These are phyloP conservation scores for Morpho deidamia DNA, from an alignment of 2,888 invertebrate genomes.

Conservation along the genomic window DNA sequence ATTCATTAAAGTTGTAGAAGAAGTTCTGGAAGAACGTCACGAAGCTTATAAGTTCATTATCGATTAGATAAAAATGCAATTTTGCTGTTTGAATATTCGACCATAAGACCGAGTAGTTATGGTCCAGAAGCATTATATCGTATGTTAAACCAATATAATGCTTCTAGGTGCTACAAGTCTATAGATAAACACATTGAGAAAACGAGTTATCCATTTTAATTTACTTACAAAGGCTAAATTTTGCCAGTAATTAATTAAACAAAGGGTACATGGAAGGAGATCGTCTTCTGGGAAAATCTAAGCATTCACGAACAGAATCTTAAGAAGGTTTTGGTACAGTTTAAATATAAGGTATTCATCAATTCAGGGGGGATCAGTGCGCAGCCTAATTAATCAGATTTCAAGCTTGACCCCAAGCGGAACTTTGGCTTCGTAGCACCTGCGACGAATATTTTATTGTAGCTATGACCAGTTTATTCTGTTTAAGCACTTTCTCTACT, in stretches of 20 bases:
- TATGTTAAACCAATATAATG: too few species aligned
- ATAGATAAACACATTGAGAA: too few species aligned
- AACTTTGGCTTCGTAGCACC: conserved; percentile 6
- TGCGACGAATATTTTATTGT: conserved; percentile 9
- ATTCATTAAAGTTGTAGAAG: too few species aligned
- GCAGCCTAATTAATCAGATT: conserved; percentile 59
- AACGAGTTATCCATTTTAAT: not conserved
- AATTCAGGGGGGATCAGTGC: conserved; percentile 53
- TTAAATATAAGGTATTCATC: conserved; percentile 40
- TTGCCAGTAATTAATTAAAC: conserved; percentile 46
- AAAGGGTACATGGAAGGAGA: conserved; percentile 40
- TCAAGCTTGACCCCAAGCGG: conserved; percentile 23
- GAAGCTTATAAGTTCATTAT: too few species aligned
- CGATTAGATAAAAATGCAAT: too few species aligned
- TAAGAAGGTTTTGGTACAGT: conserved; percentile 51
- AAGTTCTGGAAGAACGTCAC: too few species aligned
- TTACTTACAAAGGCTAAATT: conserved; percentile 16
- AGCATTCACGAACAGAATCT: conserved; percentile 37
- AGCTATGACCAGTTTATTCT: not conserved
- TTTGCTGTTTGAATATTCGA: too few species aligned
- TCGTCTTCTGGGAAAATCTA: conserved; percentile 39
- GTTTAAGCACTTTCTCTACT: not conserved
- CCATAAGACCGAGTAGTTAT: too few species aligned
- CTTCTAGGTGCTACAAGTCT: too few species aligned
- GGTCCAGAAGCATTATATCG: too few species aligned